Percentiles rank a stretch among this genome's conserved stretches.
phyloP scores from a whole-genome alignment of 1,140 invertebrate genomes.

The Frieseomelitta varia region DNA sequence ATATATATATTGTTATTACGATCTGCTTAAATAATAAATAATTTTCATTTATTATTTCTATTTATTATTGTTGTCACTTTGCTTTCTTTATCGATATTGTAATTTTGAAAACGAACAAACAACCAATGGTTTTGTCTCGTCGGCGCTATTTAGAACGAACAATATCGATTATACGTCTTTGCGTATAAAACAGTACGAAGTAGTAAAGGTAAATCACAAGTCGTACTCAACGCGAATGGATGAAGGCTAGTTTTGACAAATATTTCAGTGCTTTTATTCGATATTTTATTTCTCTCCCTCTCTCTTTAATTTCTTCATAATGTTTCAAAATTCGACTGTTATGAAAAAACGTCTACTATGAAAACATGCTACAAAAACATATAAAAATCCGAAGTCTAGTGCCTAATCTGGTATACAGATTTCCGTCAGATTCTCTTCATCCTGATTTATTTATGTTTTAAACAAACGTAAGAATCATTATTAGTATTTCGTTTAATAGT shows the following conservation, averaged over 20 bases:
- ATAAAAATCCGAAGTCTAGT: no score
- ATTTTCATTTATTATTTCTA: background rate
- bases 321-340: background rate
- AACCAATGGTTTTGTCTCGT: background rate
- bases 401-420: no score
- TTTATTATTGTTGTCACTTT: background rate
- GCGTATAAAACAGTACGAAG: background rate
- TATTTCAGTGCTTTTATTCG: background rate
- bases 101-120: no score
- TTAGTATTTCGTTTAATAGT: no score
- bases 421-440: no score
- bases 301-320: background rate
- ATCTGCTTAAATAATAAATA: background rate
- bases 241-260: background rate
- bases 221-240: background rate
- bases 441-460: no score
- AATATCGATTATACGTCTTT: background rate
- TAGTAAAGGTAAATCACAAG: background rate
- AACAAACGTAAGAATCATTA: no score
- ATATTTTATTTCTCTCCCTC: background rate
- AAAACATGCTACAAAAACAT: background rate
- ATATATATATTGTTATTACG: background rate
- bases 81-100: background rate
- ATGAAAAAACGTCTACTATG: background rate
- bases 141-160: background rate